Base-by-base conservation (phyloP, 2,888 invertebrate species). In the Lasioglossum lativentre region DNA sequence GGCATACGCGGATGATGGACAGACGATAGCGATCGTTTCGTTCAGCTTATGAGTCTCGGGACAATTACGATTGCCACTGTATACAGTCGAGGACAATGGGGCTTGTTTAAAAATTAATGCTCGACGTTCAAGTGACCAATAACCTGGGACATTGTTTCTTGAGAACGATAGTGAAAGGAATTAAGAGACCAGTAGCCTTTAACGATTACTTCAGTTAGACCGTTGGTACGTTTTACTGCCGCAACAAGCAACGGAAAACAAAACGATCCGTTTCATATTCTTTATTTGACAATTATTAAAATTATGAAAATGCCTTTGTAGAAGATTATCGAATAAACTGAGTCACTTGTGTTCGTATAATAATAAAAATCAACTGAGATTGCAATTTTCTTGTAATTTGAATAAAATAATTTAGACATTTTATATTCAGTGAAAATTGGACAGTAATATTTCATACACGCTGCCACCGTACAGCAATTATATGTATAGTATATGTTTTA, bases 61-160 rank as follows among this genome's bases (percentile, higher is more conserved):
- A 30, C 30, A 59, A 83, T 82, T 78, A 63, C 45, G 75, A 82
- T 68, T 63, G 38, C 63, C 71, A 14, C 63, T 74, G 70, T 34
- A 34, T 63, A 47, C 34, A 23, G 4, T n/a, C 12, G n/a, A 14
- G 75, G 83, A 85, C 83, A 85, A 83, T 83, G 75, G 68, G 27
- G 38, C 34, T 71, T 14, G 56, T 40, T 75, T 74, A 78, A 45
- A 71, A 42, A 12, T 59, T 5, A 40, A 23, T 16, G 16, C 14
- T 4, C 42, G 16, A 16, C 45, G 30, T 66, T 66, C 45, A 68
- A 68, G 16, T 23, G 30, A 30, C 14, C 66, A 34, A 47, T 8
- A 10, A 12, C 47, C 47, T 30, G 1, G 38, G 10, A 23, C 71
- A 80, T 77, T 47, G 45, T 45, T 80, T 34, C 10, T 38, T 52